phyloP scores from a whole-genome alignment of 2,888 invertebrate species.

The Monochamus alternatus region DNA sequence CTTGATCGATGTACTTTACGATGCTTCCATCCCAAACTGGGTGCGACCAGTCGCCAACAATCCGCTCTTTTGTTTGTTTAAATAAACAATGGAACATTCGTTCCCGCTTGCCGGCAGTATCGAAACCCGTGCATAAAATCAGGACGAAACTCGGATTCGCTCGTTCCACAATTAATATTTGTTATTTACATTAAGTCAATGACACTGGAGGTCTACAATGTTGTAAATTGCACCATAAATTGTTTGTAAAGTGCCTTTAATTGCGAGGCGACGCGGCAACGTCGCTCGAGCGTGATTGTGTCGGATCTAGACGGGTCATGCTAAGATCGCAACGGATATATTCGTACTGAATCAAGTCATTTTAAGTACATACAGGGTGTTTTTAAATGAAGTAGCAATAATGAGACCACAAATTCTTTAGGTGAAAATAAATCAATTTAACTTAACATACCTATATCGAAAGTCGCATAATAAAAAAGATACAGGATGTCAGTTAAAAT shows the following conservation, averaged over 20 bases:
- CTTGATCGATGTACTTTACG: not conserved
- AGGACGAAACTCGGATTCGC: not conserved
- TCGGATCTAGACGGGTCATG: slow-evolving; percentile 18
- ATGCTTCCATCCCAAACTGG: not conserved
- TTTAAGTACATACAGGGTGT: too few species aligned
- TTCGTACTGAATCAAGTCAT: not conserved
- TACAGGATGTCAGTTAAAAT: too few species aligned
- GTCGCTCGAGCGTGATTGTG: slow-evolving; percentile 17
- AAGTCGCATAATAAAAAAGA: too few species aligned
- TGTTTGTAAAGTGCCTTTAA: slow-evolving; percentile 21
- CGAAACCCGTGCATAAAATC: slow-evolving; percentile 8
- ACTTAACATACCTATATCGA: too few species aligned
- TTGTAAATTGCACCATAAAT: slow-evolving; percentile 16
- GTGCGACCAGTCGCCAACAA: not conserved
- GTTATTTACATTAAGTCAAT: slow-evolving; percentile 29
- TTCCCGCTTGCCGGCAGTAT: not conserved
- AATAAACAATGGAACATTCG: not conserved
- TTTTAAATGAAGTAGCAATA: too few species aligned
- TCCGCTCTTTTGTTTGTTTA: not conserved
- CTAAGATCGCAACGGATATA: slow-evolving; percentile 18
- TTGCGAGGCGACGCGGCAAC: slow-evolving; percentile 20
- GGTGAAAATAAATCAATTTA: too few species aligned
- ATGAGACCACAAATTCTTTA: too few species aligned
- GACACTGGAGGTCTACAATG: slow-evolving; percentile 21
- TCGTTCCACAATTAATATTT: slow-evolving; percentile 12